Conservation (phyloP, 2,113 vertebrate genomes). For the Hippocampus mohnikei region DNA sequence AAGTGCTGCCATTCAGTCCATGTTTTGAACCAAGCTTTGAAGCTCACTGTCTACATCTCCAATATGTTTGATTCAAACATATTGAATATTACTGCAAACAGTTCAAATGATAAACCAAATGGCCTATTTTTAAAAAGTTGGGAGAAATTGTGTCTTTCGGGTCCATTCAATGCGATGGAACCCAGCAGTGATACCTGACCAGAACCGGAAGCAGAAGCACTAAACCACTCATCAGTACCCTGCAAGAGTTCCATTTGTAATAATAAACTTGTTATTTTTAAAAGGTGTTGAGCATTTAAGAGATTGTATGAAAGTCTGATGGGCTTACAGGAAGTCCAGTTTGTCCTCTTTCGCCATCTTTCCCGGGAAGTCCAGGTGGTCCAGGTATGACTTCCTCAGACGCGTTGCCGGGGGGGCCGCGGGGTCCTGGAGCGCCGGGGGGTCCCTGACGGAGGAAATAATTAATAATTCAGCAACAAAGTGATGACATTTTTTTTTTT, state of each 20-base stretch:
- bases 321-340: slow-evolving; percentile 78
- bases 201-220: too few species aligned
- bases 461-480: not conserved
- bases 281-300: not conserved
- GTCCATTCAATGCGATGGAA: too few species aligned
- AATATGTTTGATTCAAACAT: too few species aligned
- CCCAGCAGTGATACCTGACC: too few species aligned
- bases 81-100: not conserved
- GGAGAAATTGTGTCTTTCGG: slow-evolving; percentile 61
- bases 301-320: not conserved
- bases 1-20: slow-evolving; percentile 35
- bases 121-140: slow-evolving; percentile 18
- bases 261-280: not conserved
- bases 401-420: slow-evolving; percentile 62
- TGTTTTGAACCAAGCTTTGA: slow-evolving; percentile 32
- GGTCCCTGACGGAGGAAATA: slow-evolving; percentile 54
- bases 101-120: slow-evolving; percentile 34
- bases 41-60: not conserved
- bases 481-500: not conserved
- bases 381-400: slow-evolving; percentile 57
- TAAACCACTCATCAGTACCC: too few species aligned
- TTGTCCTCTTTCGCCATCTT: slow-evolving; percentile 75
- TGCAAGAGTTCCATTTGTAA: slow-evolving; percentile 27
- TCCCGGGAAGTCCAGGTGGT: slow-evolving; percentile 73
- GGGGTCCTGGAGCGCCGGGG: slow-evolving; percentile 74